Evolutionary conservation across 1,140 invertebrate genomes (phyloP).

Genomic region (Probaryconus sp.): DNA sequence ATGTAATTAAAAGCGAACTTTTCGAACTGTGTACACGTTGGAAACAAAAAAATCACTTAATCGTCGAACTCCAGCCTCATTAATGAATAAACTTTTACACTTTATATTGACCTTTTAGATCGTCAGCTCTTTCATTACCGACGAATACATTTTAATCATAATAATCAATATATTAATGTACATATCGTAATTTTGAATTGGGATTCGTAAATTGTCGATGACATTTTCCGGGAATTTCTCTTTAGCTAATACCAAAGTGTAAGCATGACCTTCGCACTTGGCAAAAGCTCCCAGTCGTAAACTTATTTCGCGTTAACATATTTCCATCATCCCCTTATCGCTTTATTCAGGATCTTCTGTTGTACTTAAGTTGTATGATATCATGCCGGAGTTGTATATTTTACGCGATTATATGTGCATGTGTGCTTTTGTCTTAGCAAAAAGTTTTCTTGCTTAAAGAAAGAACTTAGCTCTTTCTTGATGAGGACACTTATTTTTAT

Average conservation of each 20-base stretch:
- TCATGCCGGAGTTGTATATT: slow-evolving; percentile 26
- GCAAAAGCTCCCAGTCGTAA: slow-evolving; percentile 29
- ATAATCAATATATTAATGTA: too few species aligned
- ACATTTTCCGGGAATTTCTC: neutral
- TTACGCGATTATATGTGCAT: slow-evolving; percentile 18
- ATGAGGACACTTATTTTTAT: slow-evolving; percentile 17
- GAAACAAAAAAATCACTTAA: neutral
- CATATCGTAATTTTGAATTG: too few species aligned
- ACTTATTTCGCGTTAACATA: slow-evolving; percentile 31
- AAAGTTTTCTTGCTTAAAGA: slow-evolving; percentile 1
- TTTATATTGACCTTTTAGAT: neutral
- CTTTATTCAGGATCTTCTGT: slow-evolving; percentile 38
- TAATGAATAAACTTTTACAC: neutral
- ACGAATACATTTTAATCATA: too few species aligned
- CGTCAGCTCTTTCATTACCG: too few species aligned
- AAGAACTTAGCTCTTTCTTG: slow-evolving; percentile 27
- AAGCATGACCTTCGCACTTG: slow-evolving; percentile 30
- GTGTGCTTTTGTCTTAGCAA: slow-evolving; percentile 4
- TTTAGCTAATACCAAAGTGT: neutral
- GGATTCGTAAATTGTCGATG: too few species aligned
- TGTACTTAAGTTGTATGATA: slow-evolving; percentile 43
- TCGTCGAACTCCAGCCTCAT: too few species aligned
- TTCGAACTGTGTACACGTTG: slow-evolving; percentile 7
- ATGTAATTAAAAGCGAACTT: slow-evolving; percentile 37
- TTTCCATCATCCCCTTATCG: slow-evolving; percentile 45